These are phyloP conservation scores for Choloepus hoffmanni DNA, from an alignment of 2,113 vertebrate genomes.

Conservation along the genomic window DNA sequence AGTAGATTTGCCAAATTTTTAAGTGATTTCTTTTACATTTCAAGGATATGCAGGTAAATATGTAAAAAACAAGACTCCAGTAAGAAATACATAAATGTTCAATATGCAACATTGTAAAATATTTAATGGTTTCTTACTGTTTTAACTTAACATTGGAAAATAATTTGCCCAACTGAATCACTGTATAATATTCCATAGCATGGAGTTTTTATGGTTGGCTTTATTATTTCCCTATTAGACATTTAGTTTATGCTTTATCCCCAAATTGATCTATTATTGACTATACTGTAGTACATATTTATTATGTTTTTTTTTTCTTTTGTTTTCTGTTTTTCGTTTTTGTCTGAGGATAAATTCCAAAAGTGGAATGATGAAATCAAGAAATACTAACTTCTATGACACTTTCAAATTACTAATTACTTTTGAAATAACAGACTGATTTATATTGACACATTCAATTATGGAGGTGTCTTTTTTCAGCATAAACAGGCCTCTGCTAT, in stretches of 20 bases:
- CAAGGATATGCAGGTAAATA: background rate
- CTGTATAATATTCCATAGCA: background rate
- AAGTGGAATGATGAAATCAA: background rate
- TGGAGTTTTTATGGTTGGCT: background rate
- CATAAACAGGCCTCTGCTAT: background rate
- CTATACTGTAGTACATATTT: background rate
- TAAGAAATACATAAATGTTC: background rate
- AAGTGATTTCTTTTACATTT: background rate
- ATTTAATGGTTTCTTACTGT: background rate
- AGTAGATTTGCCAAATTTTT: background rate
- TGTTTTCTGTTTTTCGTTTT: background rate
- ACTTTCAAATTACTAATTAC: background rate
- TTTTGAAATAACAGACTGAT: background rate
- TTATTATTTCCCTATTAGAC: background rate
- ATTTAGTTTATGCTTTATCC: background rate
- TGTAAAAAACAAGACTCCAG: background rate
- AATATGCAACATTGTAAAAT: background rate
- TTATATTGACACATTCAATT: background rate
- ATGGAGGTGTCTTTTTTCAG: background rate
- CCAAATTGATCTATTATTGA: slow-evolving; percentile 14
- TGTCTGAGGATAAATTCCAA: background rate
- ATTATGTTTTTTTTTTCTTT: background rate
- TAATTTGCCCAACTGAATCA: background rate
- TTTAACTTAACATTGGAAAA: background rate
- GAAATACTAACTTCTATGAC: background rate